phyloP scores from a whole-genome alignment of 23 tunicate species.

The Trididemnum clinides region DNA sequence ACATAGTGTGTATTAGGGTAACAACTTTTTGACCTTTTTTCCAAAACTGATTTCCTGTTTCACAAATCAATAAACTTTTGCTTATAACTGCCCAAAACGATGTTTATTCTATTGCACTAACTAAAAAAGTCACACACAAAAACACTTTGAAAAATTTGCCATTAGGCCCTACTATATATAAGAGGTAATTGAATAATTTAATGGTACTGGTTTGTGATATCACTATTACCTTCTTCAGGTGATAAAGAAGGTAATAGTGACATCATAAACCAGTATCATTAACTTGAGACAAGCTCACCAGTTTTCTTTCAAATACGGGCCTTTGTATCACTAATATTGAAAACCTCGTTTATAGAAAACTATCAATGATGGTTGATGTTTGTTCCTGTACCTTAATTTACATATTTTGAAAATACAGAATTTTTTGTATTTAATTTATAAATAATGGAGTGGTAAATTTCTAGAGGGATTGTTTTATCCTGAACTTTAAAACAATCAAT shows the following conservation, averaged over 20 bases:
- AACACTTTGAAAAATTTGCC: background rate
- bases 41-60: too few relatives aligned
- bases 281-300: constrained; percentile 1
- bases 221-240: background rate
- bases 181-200: background rate
- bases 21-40: too few relatives aligned
- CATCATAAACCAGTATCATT: background rate
- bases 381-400: constrained; percentile 11
- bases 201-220: background rate
- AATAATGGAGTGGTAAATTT: background rate
- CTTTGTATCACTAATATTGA: background rate
- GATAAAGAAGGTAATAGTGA: background rate
- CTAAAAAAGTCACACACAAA: background rate
- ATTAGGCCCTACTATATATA: background rate
- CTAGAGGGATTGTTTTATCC: background rate
- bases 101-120: too few relatives aligned
- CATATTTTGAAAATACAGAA: background rate
- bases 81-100: too few relatives aligned
- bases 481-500: background rate
- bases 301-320: background rate
- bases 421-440: background rate
- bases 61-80: too few relatives aligned
- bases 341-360: background rate
- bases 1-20: too few relatives aligned
- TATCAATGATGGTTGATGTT: constrained; percentile 1